A percentile compares a stretch with the other conserved stretches of the same genome.
Evolutionary conservation across 37 sponge, comb jelly and placozoan species (phyloP).

Genomic region (Spongilla lacustris): DNA sequence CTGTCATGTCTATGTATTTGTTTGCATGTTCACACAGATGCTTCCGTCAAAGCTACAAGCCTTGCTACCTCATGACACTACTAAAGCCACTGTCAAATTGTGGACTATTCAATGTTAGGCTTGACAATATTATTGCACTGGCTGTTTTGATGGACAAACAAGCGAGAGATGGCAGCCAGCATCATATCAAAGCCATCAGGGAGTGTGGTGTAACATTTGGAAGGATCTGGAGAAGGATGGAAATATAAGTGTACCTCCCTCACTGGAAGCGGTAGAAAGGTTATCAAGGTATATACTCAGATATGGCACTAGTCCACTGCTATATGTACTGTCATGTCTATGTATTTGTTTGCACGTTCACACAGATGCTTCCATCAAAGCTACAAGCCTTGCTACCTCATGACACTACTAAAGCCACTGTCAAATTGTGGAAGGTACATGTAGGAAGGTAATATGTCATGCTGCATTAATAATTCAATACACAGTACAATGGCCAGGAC

Average conservation of each 20-base stretch:
- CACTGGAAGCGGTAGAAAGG: neutral
- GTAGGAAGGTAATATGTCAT: neutral
- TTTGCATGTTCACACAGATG: conserved; percentile 3
- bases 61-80: neutral
- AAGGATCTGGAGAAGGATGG: too few relatives aligned
- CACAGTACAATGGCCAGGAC: neutral
- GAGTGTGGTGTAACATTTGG: neutral
- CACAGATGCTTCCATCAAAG: neutral
- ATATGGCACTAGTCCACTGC: neutral
- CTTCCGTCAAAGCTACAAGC: neutral
- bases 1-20: neutral
- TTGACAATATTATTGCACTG: neutral
- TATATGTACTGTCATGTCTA: neutral
- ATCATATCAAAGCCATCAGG: neutral
- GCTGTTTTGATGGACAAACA: neutral
- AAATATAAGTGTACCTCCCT: neutral
- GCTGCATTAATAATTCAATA: neutral
- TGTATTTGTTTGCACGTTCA: neutral
- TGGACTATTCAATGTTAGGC: neutral
- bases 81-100: neutral
- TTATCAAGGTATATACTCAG: neutral
- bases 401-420: neutral
- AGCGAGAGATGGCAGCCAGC: neutral
- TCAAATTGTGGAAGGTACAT: neutral
- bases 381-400: neutral